Percentiles rank a stretch among this genome's conserved stretches.
Evolutionary conservation across 2,888 invertebrate species (phyloP).

Genomic region (Rotaria socialis): DNA sequence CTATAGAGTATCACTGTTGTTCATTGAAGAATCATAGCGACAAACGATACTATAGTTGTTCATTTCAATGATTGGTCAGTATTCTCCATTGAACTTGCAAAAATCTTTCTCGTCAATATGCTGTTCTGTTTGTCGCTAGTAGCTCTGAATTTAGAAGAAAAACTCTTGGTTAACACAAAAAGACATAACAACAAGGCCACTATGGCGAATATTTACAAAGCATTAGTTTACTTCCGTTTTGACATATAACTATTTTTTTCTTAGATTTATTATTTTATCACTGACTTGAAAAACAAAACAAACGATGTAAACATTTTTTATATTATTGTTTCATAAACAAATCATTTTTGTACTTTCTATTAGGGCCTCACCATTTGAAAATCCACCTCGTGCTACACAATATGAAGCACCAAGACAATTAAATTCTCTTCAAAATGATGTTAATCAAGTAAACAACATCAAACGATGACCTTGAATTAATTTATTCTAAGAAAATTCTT

Average conservation of each 20-base stretch:
- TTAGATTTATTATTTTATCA: background rate
- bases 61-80: background rate
- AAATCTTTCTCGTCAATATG: background rate
- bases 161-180: background rate
- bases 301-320: background rate
- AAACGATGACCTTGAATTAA: too few species aligned
- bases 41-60: background rate
- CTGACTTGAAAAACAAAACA: background rate
- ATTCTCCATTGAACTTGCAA: slow-evolving; percentile 15
- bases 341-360: too few species aligned
- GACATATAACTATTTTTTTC: background rate
- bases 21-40: background rate
- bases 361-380: slow-evolving; percentile 5
- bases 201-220: background rate
- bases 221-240: background rate
- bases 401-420: background rate
- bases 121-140: slow-evolving; percentile 28
- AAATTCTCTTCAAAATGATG: background rate
- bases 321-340: too few species aligned
- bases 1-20: background rate
- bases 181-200: background rate
- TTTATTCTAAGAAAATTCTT: background rate
- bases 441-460: background rate
- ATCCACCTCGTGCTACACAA: background rate
- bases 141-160: background rate